phyloP scores from a whole-genome alignment of 1,140 invertebrate genomes.

The Pseudachorutes palmiensis region DNA sequence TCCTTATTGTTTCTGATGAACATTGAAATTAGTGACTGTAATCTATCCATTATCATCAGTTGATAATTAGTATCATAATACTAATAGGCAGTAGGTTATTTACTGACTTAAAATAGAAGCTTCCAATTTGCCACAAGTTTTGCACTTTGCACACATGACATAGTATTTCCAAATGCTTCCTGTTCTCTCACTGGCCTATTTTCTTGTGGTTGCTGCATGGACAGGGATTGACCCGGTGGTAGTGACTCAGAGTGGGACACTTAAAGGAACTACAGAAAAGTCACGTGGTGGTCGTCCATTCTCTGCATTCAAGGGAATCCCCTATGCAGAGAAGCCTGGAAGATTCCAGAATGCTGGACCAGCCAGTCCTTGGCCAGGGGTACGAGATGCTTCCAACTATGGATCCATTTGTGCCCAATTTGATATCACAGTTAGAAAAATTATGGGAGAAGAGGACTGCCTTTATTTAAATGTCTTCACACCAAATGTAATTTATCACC shows the following conservation, averaged over 20 bases:
- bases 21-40: too few relatives aligned
- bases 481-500: conserved; percentile 21
- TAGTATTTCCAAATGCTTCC: neutral
- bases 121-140: too few relatives aligned
- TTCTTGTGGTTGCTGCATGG: neutral
- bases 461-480: conserved; percentile 23
- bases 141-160: too few relatives aligned
- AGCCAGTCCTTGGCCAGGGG: conserved; percentile 43
- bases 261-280: neutral
- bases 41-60: too few relatives aligned
- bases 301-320: conserved; percentile 12
- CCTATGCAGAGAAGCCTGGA: conserved; percentile 11
- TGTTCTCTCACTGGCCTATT: neutral
- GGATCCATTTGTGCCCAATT: conserved; percentile 44
- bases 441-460: conserved; percentile 27
- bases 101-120: too few relatives aligned
- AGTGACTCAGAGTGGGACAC: neutral
- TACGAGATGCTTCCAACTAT: conserved; percentile 43
- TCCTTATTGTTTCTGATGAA: too few relatives aligned
- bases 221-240: neutral
- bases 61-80: too few relatives aligned
- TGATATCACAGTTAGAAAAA: conserved; percentile 15
- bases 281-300: neutral
- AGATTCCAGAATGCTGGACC: conserved; percentile 39
- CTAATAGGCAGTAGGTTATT: too few relatives aligned